Evolutionary conservation across 2,113 vertebrate species (phyloP).

Genomic region (Perccottus glenii): DNA sequence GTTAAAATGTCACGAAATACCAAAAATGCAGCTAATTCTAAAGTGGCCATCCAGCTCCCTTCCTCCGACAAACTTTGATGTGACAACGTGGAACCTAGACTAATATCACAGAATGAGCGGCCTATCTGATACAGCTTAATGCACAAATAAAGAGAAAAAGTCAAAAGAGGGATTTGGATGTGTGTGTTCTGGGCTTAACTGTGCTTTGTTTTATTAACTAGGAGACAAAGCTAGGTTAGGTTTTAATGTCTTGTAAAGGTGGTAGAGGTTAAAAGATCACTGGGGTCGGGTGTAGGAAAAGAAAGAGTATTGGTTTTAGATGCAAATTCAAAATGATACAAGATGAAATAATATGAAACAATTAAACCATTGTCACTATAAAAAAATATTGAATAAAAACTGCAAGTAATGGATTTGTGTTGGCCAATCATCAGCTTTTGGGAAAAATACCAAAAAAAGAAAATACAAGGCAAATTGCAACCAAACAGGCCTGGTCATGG

Average conservation of each 20-base stretch:
- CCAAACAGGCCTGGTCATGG: no score
- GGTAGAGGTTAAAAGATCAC: constrained; percentile 1
- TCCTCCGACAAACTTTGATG: constrained; percentile 18
- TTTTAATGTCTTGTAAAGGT: constrained; percentile 2
- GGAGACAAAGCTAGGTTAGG: neutral
- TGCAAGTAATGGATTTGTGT: no score
- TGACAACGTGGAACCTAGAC: neutral
- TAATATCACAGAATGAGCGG: neutral
- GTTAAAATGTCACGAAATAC: neutral
- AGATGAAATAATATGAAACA: no score
- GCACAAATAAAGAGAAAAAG: constrained; percentile 8
- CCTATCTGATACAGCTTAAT: neutral
- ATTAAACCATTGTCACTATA: no score
- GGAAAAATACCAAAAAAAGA: no score
- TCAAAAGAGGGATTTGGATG: constrained; percentile 10
- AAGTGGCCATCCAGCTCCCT: neutral
- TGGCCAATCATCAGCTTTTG: no score
- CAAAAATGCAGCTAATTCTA: constrained; percentile 1
- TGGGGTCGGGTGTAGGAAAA: neutral
- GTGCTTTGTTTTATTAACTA: constrained; percentile 10
- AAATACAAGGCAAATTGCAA: no score
- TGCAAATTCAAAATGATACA: no score
- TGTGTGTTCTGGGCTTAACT: constrained; percentile 16
- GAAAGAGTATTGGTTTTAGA: no score
- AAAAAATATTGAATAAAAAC: no score